A percentile compares a stretch with the other conserved stretches of the same genome.
Evolutionary conservation across 2,797 vertebrate species (phyloP).

Genomic region (Leptoclinus maculatus): DNA sequence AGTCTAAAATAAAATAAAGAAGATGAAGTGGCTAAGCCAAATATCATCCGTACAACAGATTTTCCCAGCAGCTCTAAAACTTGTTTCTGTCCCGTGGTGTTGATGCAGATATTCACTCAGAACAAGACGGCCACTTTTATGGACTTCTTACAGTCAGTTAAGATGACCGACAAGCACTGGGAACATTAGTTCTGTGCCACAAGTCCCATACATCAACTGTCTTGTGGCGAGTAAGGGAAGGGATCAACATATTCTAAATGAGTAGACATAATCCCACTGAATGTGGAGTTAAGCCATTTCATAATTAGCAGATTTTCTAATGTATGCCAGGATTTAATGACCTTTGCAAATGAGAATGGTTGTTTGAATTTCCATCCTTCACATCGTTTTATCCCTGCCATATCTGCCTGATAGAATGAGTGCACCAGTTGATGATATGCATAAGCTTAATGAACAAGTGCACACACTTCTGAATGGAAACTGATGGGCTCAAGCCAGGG

Average conservation of each 20-base stretch:
- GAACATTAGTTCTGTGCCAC: constrained; percentile 82
- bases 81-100: constrained; percentile 40
- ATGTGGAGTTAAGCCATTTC: constrained; percentile 87
- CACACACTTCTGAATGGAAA: constrained; percentile 81
- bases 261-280: constrained; percentile 85
- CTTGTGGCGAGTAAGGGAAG: constrained; percentile 75
- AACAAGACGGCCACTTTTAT: constrained; percentile 66
- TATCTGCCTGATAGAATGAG: constrained; percentile 81
- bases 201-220: constrained; percentile 82
- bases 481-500: constrained; percentile 77
- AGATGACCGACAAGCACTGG: constrained; percentile 84
- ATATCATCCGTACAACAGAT: constrained; percentile 42
- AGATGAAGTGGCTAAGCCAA: constrained; percentile 35
- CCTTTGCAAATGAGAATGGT: constrained; percentile 86
- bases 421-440: constrained; percentile 81
- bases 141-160: constrained; percentile 78
- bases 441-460: constrained; percentile 84
- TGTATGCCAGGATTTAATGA: constrained; percentile 85
- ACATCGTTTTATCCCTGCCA: constrained; percentile 82
- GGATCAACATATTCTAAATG: constrained; percentile 84
- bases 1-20: constrained; percentile 41
- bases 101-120: constrained; percentile 62
- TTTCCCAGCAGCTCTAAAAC: constrained; percentile 52
- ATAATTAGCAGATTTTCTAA: constrained; percentile 87
- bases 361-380: constrained; percentile 84